These are phyloP conservation scores for Nomada goodeniana DNA, from an alignment of 2,888 invertebrate species.

Conservation along the genomic window DNA sequence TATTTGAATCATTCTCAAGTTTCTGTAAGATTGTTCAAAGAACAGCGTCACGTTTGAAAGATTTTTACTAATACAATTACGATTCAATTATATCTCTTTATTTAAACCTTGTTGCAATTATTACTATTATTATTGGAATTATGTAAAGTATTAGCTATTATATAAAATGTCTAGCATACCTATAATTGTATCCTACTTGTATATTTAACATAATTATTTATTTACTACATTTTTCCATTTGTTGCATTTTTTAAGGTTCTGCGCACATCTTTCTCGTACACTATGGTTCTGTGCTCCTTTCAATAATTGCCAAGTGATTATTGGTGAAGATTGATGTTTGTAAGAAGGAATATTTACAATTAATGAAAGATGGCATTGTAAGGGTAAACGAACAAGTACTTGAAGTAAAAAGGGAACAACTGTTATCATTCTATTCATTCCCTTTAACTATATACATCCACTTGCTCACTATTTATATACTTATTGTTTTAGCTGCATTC, in stretches of 20 bases:
- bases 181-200: too few relatives aligned
- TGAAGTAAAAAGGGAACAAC: slow-evolving; percentile 23
- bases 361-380: background rate
- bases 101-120: too few relatives aligned
- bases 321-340: background rate
- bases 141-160: too few relatives aligned
- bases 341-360: background rate
- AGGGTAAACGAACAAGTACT: background rate
- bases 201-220: background rate
- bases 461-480: too few relatives aligned
- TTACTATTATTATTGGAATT: too few relatives aligned
- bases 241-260: slow-evolving; percentile 66
- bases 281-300: slow-evolving; percentile 72
- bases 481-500: too few relatives aligned
- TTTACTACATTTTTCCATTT: background rate
- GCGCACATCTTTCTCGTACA: slow-evolving; percentile 74
- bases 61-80: too few relatives aligned
- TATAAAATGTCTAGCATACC: too few relatives aligned
- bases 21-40: background rate
- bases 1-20: background rate
- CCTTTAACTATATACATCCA: too few relatives aligned
- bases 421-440: background rate
- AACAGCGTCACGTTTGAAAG: background rate
- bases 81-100: too few relatives aligned
- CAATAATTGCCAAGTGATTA: slow-evolving; percentile 41